A percentile compares a stretch with the other conserved stretches of the same genome.
phyloP scores from a whole-genome alignment of 2,113 vertebrate species.

The Cryptoleucopteryx plumbea region DNA sequence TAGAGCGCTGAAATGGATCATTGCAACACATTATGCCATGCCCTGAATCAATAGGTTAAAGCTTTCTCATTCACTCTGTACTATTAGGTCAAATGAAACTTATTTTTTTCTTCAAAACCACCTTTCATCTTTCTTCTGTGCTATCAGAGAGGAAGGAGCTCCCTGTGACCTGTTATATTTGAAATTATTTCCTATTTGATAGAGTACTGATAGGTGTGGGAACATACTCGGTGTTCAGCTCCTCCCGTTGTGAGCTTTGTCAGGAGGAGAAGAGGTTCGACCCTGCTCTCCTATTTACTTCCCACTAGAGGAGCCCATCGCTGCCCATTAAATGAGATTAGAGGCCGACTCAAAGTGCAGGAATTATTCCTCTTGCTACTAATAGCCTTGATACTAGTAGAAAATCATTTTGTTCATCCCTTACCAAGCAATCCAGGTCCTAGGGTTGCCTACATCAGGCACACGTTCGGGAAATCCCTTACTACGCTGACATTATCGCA shows the following conservation, averaged over 20 bases:
- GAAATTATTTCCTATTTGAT: neutral
- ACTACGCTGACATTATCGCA: fast-evolving
- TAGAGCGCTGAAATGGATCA: neutral
- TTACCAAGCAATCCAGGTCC: neutral
- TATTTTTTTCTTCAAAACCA: neutral
- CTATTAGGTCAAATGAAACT: neutral
- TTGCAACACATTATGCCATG: neutral
- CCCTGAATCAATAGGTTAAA: neutral
- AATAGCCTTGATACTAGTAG: neutral
- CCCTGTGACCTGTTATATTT: neutral
- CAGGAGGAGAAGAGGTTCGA: neutral
- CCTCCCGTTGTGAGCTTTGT: neutral
- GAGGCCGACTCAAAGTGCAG: neutral
- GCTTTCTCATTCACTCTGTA: neutral
- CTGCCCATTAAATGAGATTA: neutral
- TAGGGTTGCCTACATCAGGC: fast-evolving
- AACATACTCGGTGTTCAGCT: neutral
- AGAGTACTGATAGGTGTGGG: neutral
- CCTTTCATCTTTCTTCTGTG: neutral
- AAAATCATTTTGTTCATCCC: neutral
- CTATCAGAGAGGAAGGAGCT: neutral
- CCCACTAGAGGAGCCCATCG: neutral
- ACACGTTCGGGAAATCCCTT: neutral
- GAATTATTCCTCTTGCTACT: neutral
- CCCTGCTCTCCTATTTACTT: neutral